Conservation (phyloP, 2,888 invertebrate species). For the Eristalinus aeneus region DNA sequence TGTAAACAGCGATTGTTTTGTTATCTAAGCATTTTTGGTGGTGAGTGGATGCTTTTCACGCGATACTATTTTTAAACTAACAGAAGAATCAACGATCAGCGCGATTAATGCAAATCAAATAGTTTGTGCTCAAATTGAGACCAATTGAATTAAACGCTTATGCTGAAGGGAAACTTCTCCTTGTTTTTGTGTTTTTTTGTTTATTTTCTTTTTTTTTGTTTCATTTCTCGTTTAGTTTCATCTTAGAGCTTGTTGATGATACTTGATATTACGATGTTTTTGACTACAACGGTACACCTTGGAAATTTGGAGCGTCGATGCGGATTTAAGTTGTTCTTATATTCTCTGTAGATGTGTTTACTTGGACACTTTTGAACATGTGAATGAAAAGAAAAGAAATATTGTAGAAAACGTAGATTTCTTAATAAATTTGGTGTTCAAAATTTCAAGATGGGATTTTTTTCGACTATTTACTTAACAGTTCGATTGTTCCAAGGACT, state of each 20-base stretch:
- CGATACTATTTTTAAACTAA: constrained; percentile 1
- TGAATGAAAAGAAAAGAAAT: constrained; percentile 23
- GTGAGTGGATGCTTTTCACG: neutral
- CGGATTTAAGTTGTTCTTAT: constrained; percentile 19
- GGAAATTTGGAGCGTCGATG: neutral
- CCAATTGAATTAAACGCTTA: constrained; percentile 50
- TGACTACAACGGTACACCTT: neutral
- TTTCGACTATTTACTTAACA: no score
- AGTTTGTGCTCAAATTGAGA: constrained; percentile 26
- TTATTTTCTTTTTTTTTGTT: constrained; percentile 10
- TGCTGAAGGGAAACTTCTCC: constrained; percentile 4
- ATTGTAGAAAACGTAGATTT: constrained; percentile 60
- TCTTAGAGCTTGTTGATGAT: neutral
- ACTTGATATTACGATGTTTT: neutral
- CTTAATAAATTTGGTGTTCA: constrained; percentile 67
- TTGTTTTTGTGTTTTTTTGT: constrained; percentile 19
- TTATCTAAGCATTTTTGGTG: neutral
- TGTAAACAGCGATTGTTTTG: constrained; percentile 7
- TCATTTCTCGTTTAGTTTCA: neutral
- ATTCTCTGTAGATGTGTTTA: constrained; percentile 39
- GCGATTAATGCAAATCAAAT: neutral
- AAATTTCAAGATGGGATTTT: neutral
- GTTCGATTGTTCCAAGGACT: no score
- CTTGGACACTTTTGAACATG: constrained; percentile 32
- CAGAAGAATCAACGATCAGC: constrained; percentile 1